phyloP scores from a whole-genome alignment of 2,113 vertebrate genomes.

The Petrocephalus microphthalmus region DNA sequence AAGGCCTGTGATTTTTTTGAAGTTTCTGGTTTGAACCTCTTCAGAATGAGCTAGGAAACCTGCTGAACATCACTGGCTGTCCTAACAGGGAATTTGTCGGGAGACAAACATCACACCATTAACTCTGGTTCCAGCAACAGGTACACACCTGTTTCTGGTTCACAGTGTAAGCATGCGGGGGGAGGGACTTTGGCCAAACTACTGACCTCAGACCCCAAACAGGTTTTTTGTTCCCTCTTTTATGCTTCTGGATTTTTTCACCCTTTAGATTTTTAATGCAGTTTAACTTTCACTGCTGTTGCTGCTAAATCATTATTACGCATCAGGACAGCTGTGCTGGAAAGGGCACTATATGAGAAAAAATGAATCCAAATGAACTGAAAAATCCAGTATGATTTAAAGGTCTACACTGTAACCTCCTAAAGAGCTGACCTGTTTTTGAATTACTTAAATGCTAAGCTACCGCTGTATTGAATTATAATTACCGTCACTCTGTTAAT shows the following conservation, averaged over 20 bases:
- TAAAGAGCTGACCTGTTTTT: slow-evolving; percentile 17
- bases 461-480: slow-evolving; percentile 19
- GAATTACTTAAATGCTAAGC: slow-evolving; percentile 29
- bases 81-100: not conserved
- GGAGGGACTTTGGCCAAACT: not conserved
- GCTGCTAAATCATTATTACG: not conserved
- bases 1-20: not conserved
- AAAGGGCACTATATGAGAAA: not conserved
- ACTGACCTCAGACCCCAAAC: not conserved
- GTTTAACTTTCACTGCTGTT: not conserved
- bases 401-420: slow-evolving; percentile 4
- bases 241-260: not conserved
- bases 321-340: not conserved
- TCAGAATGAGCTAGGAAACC: not conserved
- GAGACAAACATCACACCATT: not conserved
- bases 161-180: not conserved
- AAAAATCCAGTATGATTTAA: slow-evolving; percentile 21
- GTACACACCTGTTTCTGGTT: not conserved
- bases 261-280: not conserved
- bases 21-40: not conserved
- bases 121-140: not conserved
- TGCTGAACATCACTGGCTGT: not conserved
- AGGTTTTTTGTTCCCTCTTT: not conserved
- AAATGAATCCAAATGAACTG: slow-evolving; percentile 14
- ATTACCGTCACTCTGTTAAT: slow-evolving; percentile 32